These are phyloP conservation scores for Colletes gigas DNA, from an alignment of 1,140 invertebrate species.

Conservation along the genomic window DNA sequence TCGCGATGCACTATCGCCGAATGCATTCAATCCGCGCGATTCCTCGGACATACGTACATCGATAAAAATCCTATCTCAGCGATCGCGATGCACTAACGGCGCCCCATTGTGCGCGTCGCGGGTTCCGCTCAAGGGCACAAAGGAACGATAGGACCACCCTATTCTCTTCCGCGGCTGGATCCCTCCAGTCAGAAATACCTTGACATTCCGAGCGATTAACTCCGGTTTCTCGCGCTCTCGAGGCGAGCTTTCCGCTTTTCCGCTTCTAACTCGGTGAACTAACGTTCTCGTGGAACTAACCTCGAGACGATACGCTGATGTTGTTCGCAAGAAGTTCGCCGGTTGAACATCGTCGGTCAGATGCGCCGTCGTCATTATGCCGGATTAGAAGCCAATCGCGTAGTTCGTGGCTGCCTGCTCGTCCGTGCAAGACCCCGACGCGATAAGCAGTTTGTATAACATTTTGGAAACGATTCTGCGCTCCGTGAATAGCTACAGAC, in stretches of 20 bases:
- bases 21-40: too few relatives aligned
- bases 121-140: background rate
- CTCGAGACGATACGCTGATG: slow-evolving; percentile 14
- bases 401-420: background rate
- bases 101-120: background rate
- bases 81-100: background rate
- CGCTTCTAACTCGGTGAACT: too few relatives aligned
- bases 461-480: slow-evolving; percentile 8
- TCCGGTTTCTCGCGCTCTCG: slow-evolving; percentile 1
- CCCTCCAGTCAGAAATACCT: background rate
- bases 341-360: background rate
- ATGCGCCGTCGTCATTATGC: slow-evolving; percentile 5
- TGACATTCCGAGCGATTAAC: slow-evolving; percentile 47
- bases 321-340: slow-evolving; percentile 27
- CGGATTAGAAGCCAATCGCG: slow-evolving; percentile 40
- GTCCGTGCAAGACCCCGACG: slow-evolving; percentile 1
- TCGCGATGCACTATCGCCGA: too few relatives aligned
- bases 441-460: slow-evolving; percentile 9
- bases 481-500: background rate
- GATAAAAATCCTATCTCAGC: background rate
- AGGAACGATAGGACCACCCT: background rate
- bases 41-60: background rate
- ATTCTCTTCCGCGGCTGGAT: background rate
- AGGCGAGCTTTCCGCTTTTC: background rate
- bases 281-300: background rate